Conservation (phyloP, 2,113 vertebrate species). For the Probosciger aterrimus region DNA sequence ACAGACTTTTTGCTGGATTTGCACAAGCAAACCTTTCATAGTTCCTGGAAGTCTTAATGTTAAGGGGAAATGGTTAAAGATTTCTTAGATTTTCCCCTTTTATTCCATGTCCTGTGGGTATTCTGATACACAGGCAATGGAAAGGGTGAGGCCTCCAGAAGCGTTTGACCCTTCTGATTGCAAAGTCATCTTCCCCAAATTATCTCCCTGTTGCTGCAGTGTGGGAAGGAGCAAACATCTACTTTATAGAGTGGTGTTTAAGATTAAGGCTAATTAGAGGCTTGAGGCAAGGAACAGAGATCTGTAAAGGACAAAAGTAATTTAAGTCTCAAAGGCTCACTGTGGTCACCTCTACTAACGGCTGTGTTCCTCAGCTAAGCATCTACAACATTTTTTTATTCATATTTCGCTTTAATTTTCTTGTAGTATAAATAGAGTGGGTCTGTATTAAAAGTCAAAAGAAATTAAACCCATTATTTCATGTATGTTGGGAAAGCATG, state of each 20-base stretch:
- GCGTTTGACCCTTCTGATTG: fast-evolving
- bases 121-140: neutral
- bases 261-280: neutral
- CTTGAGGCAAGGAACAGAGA: neutral
- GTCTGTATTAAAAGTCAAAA: neutral
- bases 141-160: neutral
- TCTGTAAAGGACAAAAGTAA: neutral
- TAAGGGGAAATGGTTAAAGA: neutral
- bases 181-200: neutral
- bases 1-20: neutral
- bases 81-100: neutral
- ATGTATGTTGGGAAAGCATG: neutral
- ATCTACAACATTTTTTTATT: neutral
- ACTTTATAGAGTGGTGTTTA: neutral
- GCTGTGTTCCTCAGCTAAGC: neutral
- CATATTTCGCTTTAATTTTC: neutral
- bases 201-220: neutral
- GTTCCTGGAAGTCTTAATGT: neutral
- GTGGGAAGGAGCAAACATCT: neutral
- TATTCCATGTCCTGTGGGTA: neutral
- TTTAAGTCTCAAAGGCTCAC: neutral
- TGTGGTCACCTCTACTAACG: neutral
- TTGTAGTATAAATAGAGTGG: neutral
- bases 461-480: neutral
- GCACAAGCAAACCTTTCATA: neutral